A percentile compares a stretch with the other conserved stretches of the same genome.
These are phyloP conservation scores for Drosophila pseudotalamancana DNA, from an alignment of 2,888 invertebrate species.

Conservation along the genomic window DNA sequence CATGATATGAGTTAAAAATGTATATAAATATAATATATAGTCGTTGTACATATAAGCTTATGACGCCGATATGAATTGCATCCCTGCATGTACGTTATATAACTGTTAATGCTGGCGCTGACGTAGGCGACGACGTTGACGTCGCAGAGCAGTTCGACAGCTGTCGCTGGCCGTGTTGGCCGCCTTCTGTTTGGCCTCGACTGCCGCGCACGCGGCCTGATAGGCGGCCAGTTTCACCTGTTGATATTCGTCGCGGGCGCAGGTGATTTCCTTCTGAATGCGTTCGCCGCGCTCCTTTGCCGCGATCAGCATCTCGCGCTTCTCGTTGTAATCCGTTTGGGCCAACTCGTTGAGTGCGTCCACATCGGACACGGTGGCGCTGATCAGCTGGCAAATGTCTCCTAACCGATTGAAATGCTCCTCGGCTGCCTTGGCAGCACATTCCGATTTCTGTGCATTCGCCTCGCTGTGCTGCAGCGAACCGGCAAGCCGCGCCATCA, in stretches of 20 bases:
- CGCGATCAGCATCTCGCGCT: conserved; percentile 88
- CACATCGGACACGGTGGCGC: conserved; percentile 86
- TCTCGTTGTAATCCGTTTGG: conserved; percentile 87
- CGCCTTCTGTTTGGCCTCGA: conserved; percentile 24
- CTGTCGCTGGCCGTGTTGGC: neutral
- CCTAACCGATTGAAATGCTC: conserved; percentile 85
- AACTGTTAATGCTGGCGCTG: neutral
- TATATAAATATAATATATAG: too few species aligned
- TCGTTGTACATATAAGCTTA: too few species aligned
- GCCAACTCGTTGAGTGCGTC: conserved; percentile 87
- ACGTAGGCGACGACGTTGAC: neutral
- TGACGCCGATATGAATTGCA: too few species aligned
- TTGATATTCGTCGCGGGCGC: conserved; percentile 87
- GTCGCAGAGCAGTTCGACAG: neutral
- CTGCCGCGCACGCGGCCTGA: conserved; percentile 86
- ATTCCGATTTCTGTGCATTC: conserved; percentile 86
- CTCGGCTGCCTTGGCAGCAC: conserved; percentile 87
- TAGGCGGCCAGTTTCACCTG: conserved; percentile 88
- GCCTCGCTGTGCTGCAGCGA: conserved; percentile 86
- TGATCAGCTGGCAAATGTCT: conserved; percentile 84
- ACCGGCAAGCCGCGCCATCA: neutral
- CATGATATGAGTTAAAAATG: too few species aligned
- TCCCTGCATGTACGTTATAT: neutral
- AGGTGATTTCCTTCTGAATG: conserved; percentile 87
- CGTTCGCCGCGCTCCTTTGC: conserved; percentile 87